phyloP scores from a whole-genome alignment of 1,140 invertebrate species.

The Pseudobourletiella spinata region DNA sequence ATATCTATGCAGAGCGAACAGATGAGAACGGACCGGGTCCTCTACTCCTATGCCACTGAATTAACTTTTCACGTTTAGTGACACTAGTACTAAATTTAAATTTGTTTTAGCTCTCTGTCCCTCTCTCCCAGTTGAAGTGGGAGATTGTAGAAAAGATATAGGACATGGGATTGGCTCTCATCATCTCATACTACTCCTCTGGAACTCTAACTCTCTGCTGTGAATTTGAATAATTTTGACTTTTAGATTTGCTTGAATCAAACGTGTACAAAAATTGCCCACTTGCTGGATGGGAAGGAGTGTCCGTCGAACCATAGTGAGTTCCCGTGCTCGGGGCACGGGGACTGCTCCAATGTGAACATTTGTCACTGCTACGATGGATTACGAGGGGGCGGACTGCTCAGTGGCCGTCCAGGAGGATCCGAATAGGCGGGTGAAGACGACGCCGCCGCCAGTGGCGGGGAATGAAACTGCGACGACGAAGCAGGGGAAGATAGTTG shows the following conservation, averaged over 20 bases:
- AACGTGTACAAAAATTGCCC: conserved; percentile 73
- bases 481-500: conserved; percentile 5
- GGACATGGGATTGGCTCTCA: too few relatives aligned
- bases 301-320: conserved; percentile 76
- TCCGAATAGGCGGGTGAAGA: conserved; percentile 42
- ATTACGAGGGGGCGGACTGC: conserved; percentile 83
- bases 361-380: conserved; percentile 82
- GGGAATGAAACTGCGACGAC: conserved; percentile 36
- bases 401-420: conserved; percentile 53
- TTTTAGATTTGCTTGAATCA: conserved; percentile 80
- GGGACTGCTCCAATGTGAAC: conserved; percentile 87
- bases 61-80: too few relatives aligned
- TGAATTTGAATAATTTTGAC: conserved; percentile 1
- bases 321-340: conserved; percentile 72
- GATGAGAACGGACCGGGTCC: too few relatives aligned
- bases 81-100: too few relatives aligned
- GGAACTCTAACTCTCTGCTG: not conserved
- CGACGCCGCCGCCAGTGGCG: conserved; percentile 38
- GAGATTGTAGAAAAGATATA: too few relatives aligned
- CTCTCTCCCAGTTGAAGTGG: too few relatives aligned
- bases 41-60: too few relatives aligned
- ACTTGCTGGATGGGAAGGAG: conserved; percentile 67
- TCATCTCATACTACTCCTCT: too few relatives aligned
- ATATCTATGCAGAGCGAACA: too few relatives aligned
- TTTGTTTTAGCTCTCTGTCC: too few relatives aligned